phyloP scores from a whole-genome alignment of 2,797 vertebrate species.

The Lophotriccus pileatus region DNA sequence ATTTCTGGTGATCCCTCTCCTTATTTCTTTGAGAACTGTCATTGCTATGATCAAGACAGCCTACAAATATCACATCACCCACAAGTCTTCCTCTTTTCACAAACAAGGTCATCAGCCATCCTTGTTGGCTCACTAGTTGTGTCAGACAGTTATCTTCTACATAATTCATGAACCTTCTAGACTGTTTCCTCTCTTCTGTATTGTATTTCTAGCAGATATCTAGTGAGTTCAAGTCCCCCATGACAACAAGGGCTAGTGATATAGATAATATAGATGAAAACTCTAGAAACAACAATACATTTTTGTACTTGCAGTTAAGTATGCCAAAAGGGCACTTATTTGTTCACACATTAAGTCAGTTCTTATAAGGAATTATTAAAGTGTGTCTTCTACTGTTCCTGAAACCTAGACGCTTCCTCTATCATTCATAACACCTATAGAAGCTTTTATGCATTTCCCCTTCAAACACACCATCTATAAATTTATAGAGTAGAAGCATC shows the following conservation, averaged over 20 bases:
- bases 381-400: neutral
- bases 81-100: neutral
- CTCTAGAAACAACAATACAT: neutral
- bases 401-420: neutral
- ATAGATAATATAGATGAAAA: neutral
- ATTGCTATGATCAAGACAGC: neutral
- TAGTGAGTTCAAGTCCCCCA: neutral
- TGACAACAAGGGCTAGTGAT: neutral
- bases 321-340: neutral
- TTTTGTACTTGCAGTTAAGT: neutral
- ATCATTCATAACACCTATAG: neutral
- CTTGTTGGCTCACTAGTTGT: neutral
- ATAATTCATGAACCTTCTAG: neutral
- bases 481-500: neutral
- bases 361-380: neutral
- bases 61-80: neutral
- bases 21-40: neutral
- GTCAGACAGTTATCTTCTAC: neutral
- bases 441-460: neutral
- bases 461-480: neutral
- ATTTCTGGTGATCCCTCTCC: neutral
- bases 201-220: neutral
- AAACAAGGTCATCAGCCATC: neutral
- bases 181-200: neutral
- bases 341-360: neutral